These are phyloP conservation scores for Haemorhous mexicanus DNA, from an alignment of 2,113 vertebrate species.

Conservation along the genomic window DNA sequence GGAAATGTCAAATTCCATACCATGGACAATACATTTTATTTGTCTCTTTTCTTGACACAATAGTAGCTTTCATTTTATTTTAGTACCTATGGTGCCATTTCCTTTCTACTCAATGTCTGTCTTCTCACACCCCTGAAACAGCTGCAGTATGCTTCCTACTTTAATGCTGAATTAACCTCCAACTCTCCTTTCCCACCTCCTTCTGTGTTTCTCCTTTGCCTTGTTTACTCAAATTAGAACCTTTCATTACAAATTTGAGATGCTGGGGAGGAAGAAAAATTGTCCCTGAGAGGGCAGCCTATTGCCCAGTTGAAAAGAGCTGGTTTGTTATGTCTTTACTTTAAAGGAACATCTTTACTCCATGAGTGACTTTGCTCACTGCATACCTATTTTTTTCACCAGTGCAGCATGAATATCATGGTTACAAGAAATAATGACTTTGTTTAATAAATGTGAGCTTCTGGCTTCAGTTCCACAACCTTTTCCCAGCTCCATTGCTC, in stretches of 20 bases:
- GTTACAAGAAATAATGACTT: not conserved
- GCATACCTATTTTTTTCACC: not conserved
- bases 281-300: not conserved
- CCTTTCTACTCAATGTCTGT: not conserved
- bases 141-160: not conserved
- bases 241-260: not conserved
- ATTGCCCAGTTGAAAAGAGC: not conserved
- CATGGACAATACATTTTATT: not conserved
- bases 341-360: not conserved
- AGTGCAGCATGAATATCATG: not conserved
- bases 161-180: not conserved
- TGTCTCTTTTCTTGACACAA: not conserved
- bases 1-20: not conserved
- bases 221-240: not conserved
- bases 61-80: not conserved
- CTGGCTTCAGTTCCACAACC: not conserved
- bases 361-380: not conserved
- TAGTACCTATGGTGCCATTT: not conserved
- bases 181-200: not conserved
- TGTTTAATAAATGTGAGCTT: not conserved
- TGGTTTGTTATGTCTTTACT: not conserved
- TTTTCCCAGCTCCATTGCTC: rapidly evolving
- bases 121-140: not conserved
- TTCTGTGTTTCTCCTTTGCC: not conserved
- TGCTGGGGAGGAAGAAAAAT: not conserved